phyloP scores from a whole-genome alignment of 2,888 invertebrate species.

The Cantharis flavilabris region DNA sequence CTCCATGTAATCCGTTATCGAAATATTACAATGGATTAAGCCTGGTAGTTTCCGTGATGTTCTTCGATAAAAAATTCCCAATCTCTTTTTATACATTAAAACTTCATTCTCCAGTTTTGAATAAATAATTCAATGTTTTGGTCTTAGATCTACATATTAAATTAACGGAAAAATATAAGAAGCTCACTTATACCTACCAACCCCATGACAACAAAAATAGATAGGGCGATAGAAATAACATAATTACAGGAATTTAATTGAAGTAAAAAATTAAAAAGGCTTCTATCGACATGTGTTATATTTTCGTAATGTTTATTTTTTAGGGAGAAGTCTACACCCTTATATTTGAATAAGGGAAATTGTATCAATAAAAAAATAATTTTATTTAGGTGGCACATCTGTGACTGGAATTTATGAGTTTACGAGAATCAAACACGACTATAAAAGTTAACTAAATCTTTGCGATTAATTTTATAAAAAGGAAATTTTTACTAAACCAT shows the following conservation, averaged over 20 bases:
- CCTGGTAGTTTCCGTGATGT: conserved; percentile 11
- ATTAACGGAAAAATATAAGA: no score
- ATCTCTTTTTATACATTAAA: background rate
- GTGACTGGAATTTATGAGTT: conserved; percentile 32
- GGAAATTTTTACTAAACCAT: background rate
- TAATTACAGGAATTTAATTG: background rate
- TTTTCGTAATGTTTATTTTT: conserved; percentile 29
- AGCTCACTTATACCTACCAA: background rate
- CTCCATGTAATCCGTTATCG: conserved; percentile 33
- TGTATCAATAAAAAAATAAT: conserved; percentile 25
- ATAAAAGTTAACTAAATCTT: background rate
- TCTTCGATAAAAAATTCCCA: conserved; percentile 18
- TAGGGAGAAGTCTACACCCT: conserved; percentile 22
- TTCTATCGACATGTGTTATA: conserved; percentile 24
- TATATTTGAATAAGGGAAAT: conserved; percentile 28
- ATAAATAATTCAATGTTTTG: no score
- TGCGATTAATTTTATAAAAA: background rate
- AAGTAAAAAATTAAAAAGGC: background rate
- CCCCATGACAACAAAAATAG: background rate
- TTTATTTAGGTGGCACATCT: conserved; percentile 29
- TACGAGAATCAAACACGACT: conserved; percentile 28
- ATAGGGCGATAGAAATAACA: background rate
- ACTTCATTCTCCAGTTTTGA: background rate
- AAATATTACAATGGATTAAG: conserved; percentile 37
- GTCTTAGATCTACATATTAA: no score